Percentiles rank a stretch among this genome's conserved stretches.
phyloP scores from a whole-genome alignment of 2,113 vertebrate genomes.

The Pachyramphus minor region DNA sequence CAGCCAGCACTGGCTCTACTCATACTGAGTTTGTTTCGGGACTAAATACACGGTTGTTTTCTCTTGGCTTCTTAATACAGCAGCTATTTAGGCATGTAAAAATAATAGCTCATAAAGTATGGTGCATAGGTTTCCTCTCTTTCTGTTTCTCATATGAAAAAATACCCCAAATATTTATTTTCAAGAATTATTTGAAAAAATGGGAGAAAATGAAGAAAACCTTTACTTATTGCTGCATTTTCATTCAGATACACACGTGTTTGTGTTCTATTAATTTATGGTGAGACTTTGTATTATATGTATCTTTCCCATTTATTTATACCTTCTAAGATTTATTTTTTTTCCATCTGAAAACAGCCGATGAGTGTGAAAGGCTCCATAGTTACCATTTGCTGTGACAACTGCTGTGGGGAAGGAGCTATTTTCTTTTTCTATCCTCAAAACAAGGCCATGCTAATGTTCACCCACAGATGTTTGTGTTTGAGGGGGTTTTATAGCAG shows the following conservation, averaged over 20 bases:
- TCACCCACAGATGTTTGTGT: background rate
- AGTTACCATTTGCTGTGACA: background rate
- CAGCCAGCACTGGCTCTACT: background rate
- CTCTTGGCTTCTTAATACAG: constrained; percentile 3
- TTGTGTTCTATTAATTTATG: background rate
- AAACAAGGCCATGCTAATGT: background rate
- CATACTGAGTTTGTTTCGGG: background rate
- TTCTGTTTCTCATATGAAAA: background rate
- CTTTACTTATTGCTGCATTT: background rate
- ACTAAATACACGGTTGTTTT: background rate
- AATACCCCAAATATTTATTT: constrained; percentile 1
- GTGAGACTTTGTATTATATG: background rate
- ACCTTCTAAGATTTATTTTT: background rate
- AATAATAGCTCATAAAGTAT: background rate
- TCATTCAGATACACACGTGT: background rate
- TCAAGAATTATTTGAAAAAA: background rate
- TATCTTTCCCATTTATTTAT: background rate
- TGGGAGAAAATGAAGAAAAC: background rate
- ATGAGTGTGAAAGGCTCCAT: background rate
- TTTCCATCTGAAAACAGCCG: background rate
- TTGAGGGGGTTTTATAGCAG: background rate
- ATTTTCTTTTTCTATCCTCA: background rate
- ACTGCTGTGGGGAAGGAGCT: background rate
- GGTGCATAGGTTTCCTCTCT: background rate
- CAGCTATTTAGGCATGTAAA: background rate